phyloP scores from a whole-genome alignment of 2,888 invertebrate species.

The Drosophila meridionalis region DNA sequence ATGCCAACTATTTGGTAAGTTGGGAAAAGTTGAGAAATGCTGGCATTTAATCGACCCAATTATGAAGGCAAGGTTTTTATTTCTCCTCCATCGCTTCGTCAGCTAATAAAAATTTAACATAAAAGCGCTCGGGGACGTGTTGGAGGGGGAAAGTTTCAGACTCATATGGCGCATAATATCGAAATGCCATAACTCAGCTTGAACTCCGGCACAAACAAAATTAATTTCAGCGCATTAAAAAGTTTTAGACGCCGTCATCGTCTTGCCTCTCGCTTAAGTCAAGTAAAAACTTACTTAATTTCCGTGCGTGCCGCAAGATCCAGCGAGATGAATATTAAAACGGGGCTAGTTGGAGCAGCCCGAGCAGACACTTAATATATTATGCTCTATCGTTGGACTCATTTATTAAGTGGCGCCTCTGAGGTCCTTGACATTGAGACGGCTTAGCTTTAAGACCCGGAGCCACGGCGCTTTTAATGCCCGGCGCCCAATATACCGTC shows the following conservation, averaged over 20 bases:
- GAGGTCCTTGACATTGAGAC: slow-evolving; percentile 54
- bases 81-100: slow-evolving; percentile 38
- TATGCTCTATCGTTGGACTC: slow-evolving; percentile 46
- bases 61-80: slow-evolving; percentile 54
- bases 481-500: slow-evolving; percentile 25
- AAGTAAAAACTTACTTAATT: slow-evolving; percentile 58
- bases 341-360: background rate
- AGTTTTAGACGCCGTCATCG: slow-evolving; percentile 43
- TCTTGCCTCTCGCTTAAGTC: slow-evolving; percentile 13
- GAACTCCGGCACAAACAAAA: slow-evolving; percentile 62
- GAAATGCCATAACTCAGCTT: slow-evolving; percentile 69
- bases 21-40: slow-evolving; percentile 45
- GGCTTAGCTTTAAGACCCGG: slow-evolving; percentile 3
- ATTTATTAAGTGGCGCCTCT: slow-evolving; percentile 20
- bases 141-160: slow-evolving; percentile 21
- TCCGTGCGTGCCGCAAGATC: slow-evolving; percentile 41
- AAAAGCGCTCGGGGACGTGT: slow-evolving; percentile 17
- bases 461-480: slow-evolving; percentile 7
- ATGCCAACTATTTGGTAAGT: slow-evolving; percentile 70
- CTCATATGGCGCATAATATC: slow-evolving; percentile 66
- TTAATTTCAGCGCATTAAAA: slow-evolving; percentile 72
- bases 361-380: slow-evolving; percentile 52
- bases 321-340: slow-evolving; percentile 60
- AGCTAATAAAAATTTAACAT: slow-evolving; percentile 66
- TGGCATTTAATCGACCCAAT: slow-evolving; percentile 74